These are phyloP conservation scores for Pantala flavescens DNA, from an alignment of 1,140 invertebrate species.

Conservation along the genomic window DNA sequence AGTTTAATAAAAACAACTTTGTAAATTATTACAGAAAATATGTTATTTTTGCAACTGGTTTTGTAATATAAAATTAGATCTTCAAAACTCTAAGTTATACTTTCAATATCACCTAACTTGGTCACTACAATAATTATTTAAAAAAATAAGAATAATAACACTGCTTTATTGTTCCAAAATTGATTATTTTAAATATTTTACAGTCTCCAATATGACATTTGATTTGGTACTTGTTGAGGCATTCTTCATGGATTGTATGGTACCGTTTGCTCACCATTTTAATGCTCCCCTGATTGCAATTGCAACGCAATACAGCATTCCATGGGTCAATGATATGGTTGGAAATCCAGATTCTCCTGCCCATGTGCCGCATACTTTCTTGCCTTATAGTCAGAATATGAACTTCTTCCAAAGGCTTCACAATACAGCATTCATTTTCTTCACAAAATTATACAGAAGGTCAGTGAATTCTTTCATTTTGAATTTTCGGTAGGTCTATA, in stretches of 20 bases:
- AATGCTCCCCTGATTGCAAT: conserved; percentile 9
- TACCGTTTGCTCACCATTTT: conserved; percentile 36
- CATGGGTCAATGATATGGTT: not conserved
- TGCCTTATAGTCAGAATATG: conserved; percentile 13
- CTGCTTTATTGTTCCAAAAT: no score
- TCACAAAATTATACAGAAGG: not conserved
- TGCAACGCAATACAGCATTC: not conserved
- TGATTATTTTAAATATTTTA: no score
- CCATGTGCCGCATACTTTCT: not conserved
- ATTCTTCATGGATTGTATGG: conserved; percentile 43
- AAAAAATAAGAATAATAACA: no score
- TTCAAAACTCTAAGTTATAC: no score
- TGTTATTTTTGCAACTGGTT: no score
- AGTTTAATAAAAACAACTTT: no score
- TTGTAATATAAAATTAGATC: no score
- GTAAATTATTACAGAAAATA: no score
- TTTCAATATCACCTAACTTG: no score
- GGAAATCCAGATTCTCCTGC: conserved; percentile 4
- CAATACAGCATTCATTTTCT: not conserved
- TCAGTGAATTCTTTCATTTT: not conserved
- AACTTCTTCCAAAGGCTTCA: conserved; percentile 1
- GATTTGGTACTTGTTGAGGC: conserved; percentile 29
- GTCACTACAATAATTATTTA: no score
- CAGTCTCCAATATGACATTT: conserved; percentile 25
- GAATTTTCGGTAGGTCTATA: no score